Base-by-base conservation (phyloP, 2,113 vertebrate species). In the Cisticola juncidis region DNA sequence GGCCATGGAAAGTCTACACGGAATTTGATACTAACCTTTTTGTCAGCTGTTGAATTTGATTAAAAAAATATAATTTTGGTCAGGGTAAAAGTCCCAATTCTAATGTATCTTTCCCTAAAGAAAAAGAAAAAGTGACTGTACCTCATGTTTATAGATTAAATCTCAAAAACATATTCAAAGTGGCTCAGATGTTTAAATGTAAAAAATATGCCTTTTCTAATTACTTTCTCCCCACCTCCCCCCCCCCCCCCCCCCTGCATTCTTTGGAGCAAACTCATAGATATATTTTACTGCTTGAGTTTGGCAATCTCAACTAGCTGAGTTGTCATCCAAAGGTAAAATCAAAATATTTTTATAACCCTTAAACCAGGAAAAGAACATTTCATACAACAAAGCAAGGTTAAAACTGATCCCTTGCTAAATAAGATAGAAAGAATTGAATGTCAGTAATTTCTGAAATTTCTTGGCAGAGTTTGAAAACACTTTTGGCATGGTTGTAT, bases 301-400 rank as follows among this genome's bases (percentile, higher is more conserved):
- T n/a, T 93, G 82, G 79, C 68, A 86, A 29, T 70, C 71, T 80
- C 58, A 82, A 7, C 74, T 61, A 80, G 19, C 8, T 77, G 58
- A 83, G 58, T n/a, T 80, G 36, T 72, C 29, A 65, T 88, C 82
- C 68, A 90, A 83, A 92, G 76, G 60, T 92, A 93, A 90, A 90
- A 92, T 60, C 40, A 93, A 93, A 94, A 81, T 72, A 88, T 68
- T 68, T 48, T 48, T 53, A 13, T 50, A 90, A 73, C 5, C 50
- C 16, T 70, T 81, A 91, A 94, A 90, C 36, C 14, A 87, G 23
- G 31, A 81, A 73, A 95, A 92, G 6, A 88, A 69, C 3, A 13
- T 82, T 91, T 72, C 61, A 62, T 60, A 20, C 47, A 88, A 51
- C 10, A 88, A 83, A 86, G 38, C 26, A 87, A 85, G 66, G 25